Base-by-base conservation (phyloP, 2,797 vertebrate genomes). In the Lacerta agilis region DNA sequence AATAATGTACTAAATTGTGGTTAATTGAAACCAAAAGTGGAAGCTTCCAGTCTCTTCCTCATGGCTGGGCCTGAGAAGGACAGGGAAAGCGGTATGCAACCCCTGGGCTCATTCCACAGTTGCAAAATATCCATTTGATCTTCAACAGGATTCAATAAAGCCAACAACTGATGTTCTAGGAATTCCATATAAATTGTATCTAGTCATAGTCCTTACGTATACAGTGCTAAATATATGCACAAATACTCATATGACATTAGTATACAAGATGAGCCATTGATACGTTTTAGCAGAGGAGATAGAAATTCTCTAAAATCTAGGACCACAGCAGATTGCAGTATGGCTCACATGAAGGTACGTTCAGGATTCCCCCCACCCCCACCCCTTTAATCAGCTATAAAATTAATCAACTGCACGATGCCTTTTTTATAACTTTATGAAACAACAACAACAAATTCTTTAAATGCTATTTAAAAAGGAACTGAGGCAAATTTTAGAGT, bases 301-400 rank as follows among this genome's bases (percentile, higher is more conserved):
- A 85, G 94, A 94, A 94, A 95, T 94, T 91, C 85, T 91, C 92
- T 90, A 87, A 92, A 94, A 95, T 95, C 92, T 86, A 93, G 92
- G 91, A 81, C 89, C 45, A 92, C 88, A 94, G 93, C 89, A 79
- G 80, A 87, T 86, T 78, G 29, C 49, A 92, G 80, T 18, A 38
- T 83, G 86, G 79, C 86, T 92, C 87, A 89, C 41, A 93, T 88
- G 93, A 86, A 92, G 94, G 87, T 91, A 87, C 86, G 89, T 93
- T 92, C 38, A 79, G 90, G 90, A 94, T 90, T 79, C 49, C 49
- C 49, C 49, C 49, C 49, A 49, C 38, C 41, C 41, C 5, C 41
- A 7, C 11, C 49, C 3, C 49, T 55, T 55, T 55, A 55, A 55
- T 4, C 49, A 55, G 13, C 49, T 55, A 55, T 55, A 55, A 94